These are phyloP conservation scores for Clarias gariepinus DNA, from an alignment of 2,113 vertebrate species.

Conservation along the genomic window DNA sequence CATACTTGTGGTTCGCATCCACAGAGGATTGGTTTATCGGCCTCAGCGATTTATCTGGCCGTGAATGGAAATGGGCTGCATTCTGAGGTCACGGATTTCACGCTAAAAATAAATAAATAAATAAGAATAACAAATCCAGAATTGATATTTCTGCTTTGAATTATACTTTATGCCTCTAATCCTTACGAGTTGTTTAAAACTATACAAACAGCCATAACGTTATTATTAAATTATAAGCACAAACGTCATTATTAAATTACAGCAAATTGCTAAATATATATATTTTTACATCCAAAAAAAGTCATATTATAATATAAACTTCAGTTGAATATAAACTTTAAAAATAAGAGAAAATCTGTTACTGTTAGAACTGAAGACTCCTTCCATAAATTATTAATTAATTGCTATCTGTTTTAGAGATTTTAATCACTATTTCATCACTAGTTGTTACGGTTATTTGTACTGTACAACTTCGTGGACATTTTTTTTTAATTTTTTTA, in stretches of 20 bases:
- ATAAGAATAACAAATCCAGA: constrained; percentile 18
- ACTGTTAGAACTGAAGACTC: background rate
- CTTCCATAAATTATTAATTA: background rate
- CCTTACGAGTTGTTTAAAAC: background rate
- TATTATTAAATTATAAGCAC: background rate
- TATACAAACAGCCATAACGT: background rate
- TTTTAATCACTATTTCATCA: background rate
- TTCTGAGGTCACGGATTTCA: constrained; percentile 37
- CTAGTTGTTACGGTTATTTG: background rate
- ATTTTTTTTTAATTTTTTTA: background rate
- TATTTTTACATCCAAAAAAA: background rate
- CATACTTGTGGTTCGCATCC: constrained; percentile 73
- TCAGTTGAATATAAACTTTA: too few species aligned
- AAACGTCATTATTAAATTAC: background rate
- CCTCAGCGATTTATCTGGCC: constrained; percentile 71
- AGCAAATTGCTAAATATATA: background rate
- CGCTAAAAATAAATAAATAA: constrained; percentile 35
- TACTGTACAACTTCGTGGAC: background rate
- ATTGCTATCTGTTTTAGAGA: background rate
- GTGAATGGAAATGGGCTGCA: constrained; percentile 38
- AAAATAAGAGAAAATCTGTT: background rate
- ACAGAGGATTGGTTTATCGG: constrained; percentile 72
- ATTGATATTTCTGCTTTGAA: background rate
- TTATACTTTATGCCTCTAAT: background rate
- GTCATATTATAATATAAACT: background rate